A percentile compares a stretch with the other conserved stretches of the same genome.
These are phyloP conservation scores for Pristionchus arcanus DNA, from an alignment of 2,888 invertebrate genomes.

Conservation along the genomic window DNA sequence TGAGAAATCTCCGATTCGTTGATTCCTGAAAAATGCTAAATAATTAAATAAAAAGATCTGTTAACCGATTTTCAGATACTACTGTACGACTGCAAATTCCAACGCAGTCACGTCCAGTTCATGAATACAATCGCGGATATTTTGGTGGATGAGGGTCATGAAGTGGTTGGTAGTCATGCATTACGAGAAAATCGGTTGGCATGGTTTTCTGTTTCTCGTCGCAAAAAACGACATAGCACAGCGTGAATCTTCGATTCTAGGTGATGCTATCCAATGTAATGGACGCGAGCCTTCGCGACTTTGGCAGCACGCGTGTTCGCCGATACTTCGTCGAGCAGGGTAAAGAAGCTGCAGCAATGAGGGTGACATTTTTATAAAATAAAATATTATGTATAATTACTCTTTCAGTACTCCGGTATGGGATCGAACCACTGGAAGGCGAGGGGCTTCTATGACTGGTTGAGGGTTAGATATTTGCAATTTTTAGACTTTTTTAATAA, in stretches of 20 bases:
- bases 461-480: background rate
- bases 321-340: background rate
- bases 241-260: background rate
- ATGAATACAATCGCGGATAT: constrained; percentile 60
- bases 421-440: background rate
- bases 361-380: background rate
- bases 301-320: background rate
- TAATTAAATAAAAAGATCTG: background rate
- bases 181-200: too few species aligned
- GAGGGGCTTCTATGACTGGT: background rate
- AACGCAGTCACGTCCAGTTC: constrained; percentile 62
- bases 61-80: constrained; percentile 60
- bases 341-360: background rate
- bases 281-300: background rate
- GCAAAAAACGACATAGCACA: too few species aligned
- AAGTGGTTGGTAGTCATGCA: constrained; percentile 59
- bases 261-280: constrained; percentile 1
- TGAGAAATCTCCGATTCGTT: background rate
- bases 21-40: background rate
- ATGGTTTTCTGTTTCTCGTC: too few species aligned
- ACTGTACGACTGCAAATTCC: constrained; percentile 63
- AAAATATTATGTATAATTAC: background rate
- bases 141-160: constrained; percentile 62
- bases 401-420: background rate
- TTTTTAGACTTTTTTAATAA: background rate